Evolutionary conservation across 2,888 invertebrate genomes (phyloP).

Genomic region (Lordiphosa fenestrarum): DNA sequence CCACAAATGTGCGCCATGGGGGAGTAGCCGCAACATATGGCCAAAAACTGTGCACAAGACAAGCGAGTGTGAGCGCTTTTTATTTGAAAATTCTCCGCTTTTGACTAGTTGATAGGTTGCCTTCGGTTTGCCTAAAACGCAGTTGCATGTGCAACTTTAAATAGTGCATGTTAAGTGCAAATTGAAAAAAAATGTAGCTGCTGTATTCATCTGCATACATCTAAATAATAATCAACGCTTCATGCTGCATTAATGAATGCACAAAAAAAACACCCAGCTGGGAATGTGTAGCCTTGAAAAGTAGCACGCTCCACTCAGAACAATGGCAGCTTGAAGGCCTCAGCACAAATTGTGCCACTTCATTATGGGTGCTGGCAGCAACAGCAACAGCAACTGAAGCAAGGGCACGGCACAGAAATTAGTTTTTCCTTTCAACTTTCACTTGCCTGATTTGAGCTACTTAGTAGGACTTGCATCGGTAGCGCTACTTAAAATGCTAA

Average conservation of each 20-base stretch:
- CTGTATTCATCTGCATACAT: constrained; percentile 12
- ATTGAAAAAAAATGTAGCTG: constrained; percentile 8
- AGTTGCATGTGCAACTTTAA: constrained; percentile 25
- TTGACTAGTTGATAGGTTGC: too few species aligned
- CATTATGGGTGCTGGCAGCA: constrained; percentile 24
- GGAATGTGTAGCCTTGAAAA: constrained; percentile 30
- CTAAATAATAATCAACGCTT: constrained; percentile 34
- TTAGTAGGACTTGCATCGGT: neutral
- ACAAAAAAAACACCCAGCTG: constrained; percentile 14
- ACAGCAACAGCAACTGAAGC: constrained; percentile 18
- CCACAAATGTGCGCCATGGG: constrained; percentile 38
- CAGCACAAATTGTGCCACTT: constrained; percentile 40
- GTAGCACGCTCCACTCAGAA: constrained; percentile 15
- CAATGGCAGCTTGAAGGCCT: constrained; percentile 36
- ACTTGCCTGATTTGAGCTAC: constrained; percentile 14
- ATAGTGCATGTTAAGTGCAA: constrained; percentile 9
- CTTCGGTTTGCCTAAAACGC: too few species aligned
- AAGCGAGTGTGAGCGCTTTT: constrained; percentile 11
- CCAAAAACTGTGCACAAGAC: constrained; percentile 26
- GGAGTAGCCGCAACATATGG: constrained; percentile 36
- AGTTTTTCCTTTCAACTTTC: constrained; percentile 32
- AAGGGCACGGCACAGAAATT: constrained; percentile 27
- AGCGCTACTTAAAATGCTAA: constrained; percentile 15
- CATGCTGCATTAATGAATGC: constrained; percentile 37
- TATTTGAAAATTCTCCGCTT: constrained; percentile 20